Percentiles rank a stretch among this genome's conserved stretches.
Evolutionary conservation across 1,140 invertebrate genomes (phyloP).

Genomic region (Harpegnathos saltator): DNA sequence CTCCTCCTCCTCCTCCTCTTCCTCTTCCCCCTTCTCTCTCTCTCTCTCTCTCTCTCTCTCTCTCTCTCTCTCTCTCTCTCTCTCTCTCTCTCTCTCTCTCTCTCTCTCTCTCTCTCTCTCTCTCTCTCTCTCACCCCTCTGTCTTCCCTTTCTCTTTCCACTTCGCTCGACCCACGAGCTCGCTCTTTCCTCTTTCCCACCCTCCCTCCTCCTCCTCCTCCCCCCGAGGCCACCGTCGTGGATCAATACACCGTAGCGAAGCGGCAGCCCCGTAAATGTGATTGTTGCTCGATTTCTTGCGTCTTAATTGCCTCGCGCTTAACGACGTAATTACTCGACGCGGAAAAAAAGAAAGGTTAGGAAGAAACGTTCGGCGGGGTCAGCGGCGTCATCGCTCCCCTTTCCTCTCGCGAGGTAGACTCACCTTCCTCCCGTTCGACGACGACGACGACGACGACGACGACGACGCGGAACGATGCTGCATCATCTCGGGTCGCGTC

Average conservation of each 20-base stretch:
- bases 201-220: constrained; percentile 62
- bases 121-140: constrained; percentile 3
- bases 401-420: constrained; percentile 13
- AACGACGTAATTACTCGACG: constrained; percentile 83
- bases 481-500: too few species aligned
- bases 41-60: constrained; percentile 3
- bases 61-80: constrained; percentile 50
- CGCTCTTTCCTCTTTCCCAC: constrained; percentile 67
- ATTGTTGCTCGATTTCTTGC: constrained; percentile 85
- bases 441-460: too few species aligned
- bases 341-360: constrained; percentile 48
- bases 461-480: too few species aligned
- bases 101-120: background rate
- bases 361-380: constrained; percentile 73
- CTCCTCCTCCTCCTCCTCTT: background rate
- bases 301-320: constrained; percentile 83
- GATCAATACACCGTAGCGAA: constrained; percentile 83
- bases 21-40: background rate
- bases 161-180: constrained; percentile 32
- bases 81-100: background rate
- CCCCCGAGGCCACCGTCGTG: constrained; percentile 69
- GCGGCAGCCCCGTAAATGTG: constrained; percentile 79
- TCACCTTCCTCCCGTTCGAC: constrained; percentile 16
- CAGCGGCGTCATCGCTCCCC: constrained; percentile 35
- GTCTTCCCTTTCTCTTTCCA: constrained; percentile 50